phyloP scores from a whole-genome alignment of 2,888 invertebrate genomes.

The Patella caerulea region DNA sequence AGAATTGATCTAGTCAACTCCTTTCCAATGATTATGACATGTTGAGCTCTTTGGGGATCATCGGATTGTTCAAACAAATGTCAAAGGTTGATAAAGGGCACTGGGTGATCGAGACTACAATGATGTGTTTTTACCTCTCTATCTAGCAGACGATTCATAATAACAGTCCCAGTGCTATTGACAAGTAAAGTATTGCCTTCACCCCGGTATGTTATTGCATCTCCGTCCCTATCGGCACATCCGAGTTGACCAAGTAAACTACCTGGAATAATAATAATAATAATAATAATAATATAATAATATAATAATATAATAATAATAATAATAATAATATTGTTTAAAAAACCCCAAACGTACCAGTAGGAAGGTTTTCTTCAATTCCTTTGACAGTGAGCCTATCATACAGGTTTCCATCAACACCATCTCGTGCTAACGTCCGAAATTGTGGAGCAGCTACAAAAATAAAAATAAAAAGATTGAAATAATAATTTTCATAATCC shows the following conservation, averaged over 20 bases:
- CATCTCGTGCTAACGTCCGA: background rate
- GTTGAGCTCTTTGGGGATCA: too few relatives aligned
- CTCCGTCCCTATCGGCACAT: background rate
- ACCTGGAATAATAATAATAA: background rate
- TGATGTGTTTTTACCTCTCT: background rate
- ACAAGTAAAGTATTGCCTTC: background rate
- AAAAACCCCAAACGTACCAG: background rate
- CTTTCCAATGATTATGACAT: too few relatives aligned
- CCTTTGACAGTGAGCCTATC: conserved; percentile 8
- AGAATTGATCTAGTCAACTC: too few relatives aligned
- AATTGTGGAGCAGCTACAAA: conserved; percentile 6
- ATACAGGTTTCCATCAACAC: conserved; percentile 11
- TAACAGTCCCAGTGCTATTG: background rate
- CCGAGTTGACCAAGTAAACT: background rate
- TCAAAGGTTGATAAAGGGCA: too few relatives aligned
- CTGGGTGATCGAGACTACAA: too few relatives aligned
- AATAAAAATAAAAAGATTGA: background rate
- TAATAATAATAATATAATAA: background rate
- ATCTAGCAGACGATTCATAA: background rate
- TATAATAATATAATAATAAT: background rate
- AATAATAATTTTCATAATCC: too few relatives aligned
- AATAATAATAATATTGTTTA: background rate
- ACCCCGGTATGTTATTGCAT: background rate
- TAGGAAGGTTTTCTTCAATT: conserved; percentile 13
- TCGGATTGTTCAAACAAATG: too few relatives aligned